Evolutionary conservation across 2,888 invertebrate genomes (phyloP).

Genomic region (Dynastes grantii): DNA sequence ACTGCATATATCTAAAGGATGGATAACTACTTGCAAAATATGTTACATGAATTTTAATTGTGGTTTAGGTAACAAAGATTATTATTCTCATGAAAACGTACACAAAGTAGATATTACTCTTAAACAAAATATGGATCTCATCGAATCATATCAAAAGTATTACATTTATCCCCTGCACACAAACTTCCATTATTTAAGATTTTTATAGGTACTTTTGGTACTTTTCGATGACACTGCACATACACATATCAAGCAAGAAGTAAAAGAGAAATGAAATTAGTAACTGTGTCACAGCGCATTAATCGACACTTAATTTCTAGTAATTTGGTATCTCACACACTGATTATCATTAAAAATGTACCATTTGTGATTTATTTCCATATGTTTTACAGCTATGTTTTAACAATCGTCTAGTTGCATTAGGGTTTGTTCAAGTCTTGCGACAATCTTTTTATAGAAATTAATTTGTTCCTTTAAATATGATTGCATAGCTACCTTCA

Average conservation of each 20-base stretch:
- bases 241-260: slow-evolving; percentile 15
- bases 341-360: background rate
- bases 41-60: no score
- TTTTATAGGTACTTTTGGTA: background rate
- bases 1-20: no score
- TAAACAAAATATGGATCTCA: no score
- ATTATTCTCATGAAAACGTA: no score
- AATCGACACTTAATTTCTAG: slow-evolving; percentile 21
- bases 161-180: background rate
- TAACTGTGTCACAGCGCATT: slow-evolving; percentile 17
- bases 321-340: slow-evolving; percentile 37
- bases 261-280: background rate
- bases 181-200: no score
- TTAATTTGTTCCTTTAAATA: slow-evolving; percentile 91
- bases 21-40: no score
- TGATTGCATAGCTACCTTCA: slow-evolving; percentile 88
- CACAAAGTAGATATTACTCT: no score
- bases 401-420: slow-evolving; percentile 34
- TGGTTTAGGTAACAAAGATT: no score
- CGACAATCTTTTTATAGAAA: slow-evolving; percentile 91
- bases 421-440: slow-evolving; percentile 75
- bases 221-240: slow-evolving; percentile 9
- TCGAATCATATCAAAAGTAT: no score
- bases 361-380: background rate
- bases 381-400: background rate